Percentiles rank a stretch among this genome's conserved stretches.
Evolutionary conservation across 2,888 invertebrate species (phyloP).

Genomic region (Lepidochitona cinerea): DNA sequence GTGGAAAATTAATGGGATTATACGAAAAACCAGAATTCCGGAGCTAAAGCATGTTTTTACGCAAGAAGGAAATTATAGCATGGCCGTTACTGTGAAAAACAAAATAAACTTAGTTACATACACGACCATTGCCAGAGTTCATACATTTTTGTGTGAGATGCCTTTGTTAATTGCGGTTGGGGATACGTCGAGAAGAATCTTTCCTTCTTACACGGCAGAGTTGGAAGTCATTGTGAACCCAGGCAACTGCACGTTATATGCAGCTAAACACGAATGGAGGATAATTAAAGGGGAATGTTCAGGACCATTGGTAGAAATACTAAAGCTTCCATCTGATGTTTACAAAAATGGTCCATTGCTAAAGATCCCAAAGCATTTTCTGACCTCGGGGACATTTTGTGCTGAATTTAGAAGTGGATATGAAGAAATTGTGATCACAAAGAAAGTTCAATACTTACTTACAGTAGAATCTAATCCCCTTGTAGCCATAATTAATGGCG

Average conservation of each 20-base stretch:
- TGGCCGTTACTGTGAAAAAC: not conserved
- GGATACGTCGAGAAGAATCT: not conserved
- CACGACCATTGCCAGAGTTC: not conserved
- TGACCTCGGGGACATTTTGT: not conserved
- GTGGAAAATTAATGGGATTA: not conserved
- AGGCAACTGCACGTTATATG: not conserved
- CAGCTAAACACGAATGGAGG: not conserved
- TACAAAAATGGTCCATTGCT: not conserved
- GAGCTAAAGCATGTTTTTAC: not conserved
- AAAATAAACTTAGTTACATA: not conserved
- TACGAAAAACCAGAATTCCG: not conserved
- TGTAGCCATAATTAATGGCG: not conserved
- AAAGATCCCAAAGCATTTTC: not conserved
- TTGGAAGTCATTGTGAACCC: not conserved
- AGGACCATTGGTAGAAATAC: not conserved
- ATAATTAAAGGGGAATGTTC: not conserved
- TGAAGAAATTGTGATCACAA: not conserved
- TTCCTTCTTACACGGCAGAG: not conserved
- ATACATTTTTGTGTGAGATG: not conserved
- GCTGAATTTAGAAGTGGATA: not conserved
- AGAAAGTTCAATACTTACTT: not conserved
- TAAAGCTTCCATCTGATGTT: not conserved
- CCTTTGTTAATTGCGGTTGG: not conserved
- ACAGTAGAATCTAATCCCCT: not conserved
- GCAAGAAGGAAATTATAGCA: not conserved